Base-by-base conservation (phyloP, 2,113 vertebrate species). In the Chaetodon auriga region DNA sequence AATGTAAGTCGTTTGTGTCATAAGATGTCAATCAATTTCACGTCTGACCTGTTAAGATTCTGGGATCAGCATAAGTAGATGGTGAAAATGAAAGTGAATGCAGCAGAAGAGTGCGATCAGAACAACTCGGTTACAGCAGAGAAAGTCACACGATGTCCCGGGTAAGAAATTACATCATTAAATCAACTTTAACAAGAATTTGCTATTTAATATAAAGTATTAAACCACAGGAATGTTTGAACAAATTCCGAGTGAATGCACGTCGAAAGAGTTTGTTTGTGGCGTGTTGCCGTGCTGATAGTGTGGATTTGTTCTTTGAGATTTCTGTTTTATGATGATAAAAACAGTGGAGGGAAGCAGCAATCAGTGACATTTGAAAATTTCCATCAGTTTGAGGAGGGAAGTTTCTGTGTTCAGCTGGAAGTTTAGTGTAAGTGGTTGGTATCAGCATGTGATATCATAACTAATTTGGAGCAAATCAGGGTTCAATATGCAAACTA, bases 151-250 rank as follows among this genome's bases (percentile, higher is more conserved):
- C 66, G 16, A 54, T 69, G 66, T 9, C 66, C 21, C 1, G 0
- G 66, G 66, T 69, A 69, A 69, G 66, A 38, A n/a, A 14, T 38
- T 4, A 14, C 30, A 53, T 53, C 4, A 36, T 38, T 64, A 25
- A 25, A 14, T 23, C 18, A 18, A 13, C 10, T 23, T 4, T 11
- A 19, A 5, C 9, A 1, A n/a, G n/a, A 11, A n/a, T 54, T n/a
- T 10, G 9, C 1, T n/a, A 4, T 3, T 54, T 54, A 3, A 11
- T 3, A 30, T 30, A n/a, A n/a, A 21, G 0, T 0, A 10, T 10
- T 54, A 54, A 54, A 8, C 6, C 19, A 10, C 2, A 16, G 19
- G 8, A 15, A 2, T 60, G 6, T n/a, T 60, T 60, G 16, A 60
- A 35, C 57, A 6, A 58, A 35, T n/a, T 25, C 14, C 6, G 12